phyloP scores from a whole-genome alignment of 1,140 invertebrate genomes.

The Popillia japonica region DNA sequence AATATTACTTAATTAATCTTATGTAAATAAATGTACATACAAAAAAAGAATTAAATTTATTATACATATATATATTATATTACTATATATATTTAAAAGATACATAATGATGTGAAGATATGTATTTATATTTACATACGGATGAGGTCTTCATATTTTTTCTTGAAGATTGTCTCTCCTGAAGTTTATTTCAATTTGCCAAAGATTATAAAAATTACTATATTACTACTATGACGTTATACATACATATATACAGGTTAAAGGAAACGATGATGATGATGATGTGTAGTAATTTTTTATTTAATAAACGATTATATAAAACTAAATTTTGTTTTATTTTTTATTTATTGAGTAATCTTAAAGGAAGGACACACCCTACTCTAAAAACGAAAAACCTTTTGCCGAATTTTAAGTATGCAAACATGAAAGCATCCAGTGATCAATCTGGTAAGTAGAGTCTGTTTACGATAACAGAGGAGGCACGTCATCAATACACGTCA shows the following conservation, averaged over 20 bases:
- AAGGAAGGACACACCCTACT: too few relatives aligned
- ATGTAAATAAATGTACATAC: slow-evolving; percentile 25
- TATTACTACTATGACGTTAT: slow-evolving; percentile 16
- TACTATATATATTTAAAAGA: neutral
- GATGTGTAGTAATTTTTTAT: slow-evolving; percentile 15
- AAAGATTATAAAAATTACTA: slow-evolving; percentile 18
- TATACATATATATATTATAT: slow-evolving; percentile 23
- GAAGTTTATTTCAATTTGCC: slow-evolving; percentile 15
- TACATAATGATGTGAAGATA: neutral
- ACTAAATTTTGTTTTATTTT: neutral
- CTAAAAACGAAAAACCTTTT: too few relatives aligned
- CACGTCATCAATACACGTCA: too few relatives aligned
- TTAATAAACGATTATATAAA: slow-evolving; percentile 25
- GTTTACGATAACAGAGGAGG: too few relatives aligned
- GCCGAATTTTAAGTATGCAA: too few relatives aligned
- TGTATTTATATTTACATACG: neutral
- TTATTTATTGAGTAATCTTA: too few relatives aligned
- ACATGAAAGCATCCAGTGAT: too few relatives aligned
- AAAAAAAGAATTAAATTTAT: neutral
- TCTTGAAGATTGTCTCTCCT: neutral
- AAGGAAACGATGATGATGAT: neutral
- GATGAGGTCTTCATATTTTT: neutral
- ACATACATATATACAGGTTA: neutral
- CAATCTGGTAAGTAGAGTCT: too few relatives aligned
- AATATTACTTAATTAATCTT: neutral